A percentile compares a stretch with the other conserved stretches of the same genome.
phyloP scores from a whole-genome alignment of 2,888 invertebrate species.

The Dryomyza anilis region DNA sequence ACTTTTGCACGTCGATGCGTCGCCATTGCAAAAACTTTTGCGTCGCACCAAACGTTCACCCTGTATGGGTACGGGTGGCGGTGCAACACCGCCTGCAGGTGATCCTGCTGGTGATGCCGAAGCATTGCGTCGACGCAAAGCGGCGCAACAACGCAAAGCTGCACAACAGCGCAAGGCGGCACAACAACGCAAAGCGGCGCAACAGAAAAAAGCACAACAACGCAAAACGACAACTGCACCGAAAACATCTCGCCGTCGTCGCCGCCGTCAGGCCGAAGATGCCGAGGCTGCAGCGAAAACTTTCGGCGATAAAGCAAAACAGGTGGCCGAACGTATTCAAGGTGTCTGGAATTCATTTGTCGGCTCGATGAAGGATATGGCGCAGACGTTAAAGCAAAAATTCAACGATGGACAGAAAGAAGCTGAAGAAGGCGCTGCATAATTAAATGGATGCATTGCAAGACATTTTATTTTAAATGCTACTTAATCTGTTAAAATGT shows the following conservation, averaged over 20 bases:
- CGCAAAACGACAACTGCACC: background rate
- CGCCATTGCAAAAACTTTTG: too few relatives aligned
- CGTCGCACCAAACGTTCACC: slow-evolving; percentile 45
- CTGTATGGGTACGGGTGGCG: slow-evolving; percentile 33
- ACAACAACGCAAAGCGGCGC: too few relatives aligned
- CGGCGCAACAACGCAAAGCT: slow-evolving; percentile 36
- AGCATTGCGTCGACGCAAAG: slow-evolving; percentile 34
- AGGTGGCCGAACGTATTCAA: slow-evolving; percentile 36
- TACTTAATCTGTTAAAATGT: too few relatives aligned
- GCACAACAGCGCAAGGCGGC: slow-evolving; percentile 11
- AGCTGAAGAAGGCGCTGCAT: background rate
- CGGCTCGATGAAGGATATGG: slow-evolving; percentile 33
- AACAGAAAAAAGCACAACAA: background rate
- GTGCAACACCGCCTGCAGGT: slow-evolving; percentile 20
- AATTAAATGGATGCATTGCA: background rate
- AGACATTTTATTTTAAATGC: too few relatives aligned
- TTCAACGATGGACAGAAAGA: background rate
- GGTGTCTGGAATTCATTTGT: slow-evolving; percentile 38
- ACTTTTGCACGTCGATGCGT: too few relatives aligned
- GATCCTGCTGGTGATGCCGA: slow-evolving; percentile 1
- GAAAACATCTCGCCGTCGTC: too few relatives aligned
- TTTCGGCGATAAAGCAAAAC: slow-evolving; percentile 12
- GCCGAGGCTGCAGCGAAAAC: background rate
- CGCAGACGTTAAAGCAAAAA: background rate
- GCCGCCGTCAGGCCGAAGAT: slow-evolving; percentile 35